Evolutionary conservation across 1,140 invertebrate species (phyloP).

Genomic region (Pinna nobilis): DNA sequence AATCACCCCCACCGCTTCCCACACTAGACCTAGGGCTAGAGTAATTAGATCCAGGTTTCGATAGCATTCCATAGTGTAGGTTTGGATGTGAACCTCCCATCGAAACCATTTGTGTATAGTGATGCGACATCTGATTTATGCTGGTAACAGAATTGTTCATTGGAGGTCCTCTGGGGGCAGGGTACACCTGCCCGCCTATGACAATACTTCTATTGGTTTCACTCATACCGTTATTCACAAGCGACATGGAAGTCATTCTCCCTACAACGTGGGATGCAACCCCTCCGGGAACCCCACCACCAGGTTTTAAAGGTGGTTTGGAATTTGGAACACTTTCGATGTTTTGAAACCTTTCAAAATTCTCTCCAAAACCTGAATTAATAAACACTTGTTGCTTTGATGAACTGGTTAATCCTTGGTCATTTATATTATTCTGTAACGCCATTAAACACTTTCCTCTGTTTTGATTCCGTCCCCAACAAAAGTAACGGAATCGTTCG

Average conservation of each 20-base stretch:
- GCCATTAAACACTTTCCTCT: no score
- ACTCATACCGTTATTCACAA: conserved; percentile 8
- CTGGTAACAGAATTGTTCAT: conserved; percentile 24
- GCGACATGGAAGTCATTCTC: background rate
- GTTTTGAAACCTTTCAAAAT: no score
- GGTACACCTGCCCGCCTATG: conserved; percentile 36
- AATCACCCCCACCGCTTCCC: conserved; percentile 79
- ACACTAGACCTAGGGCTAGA: conserved; percentile 78
- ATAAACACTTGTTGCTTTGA: no score
- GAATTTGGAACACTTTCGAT: no score
- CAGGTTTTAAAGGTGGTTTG: no score
- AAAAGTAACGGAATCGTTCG: no score
- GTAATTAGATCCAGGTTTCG: conserved; percentile 67
- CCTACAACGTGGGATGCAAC: no score
- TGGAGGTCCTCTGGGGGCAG: conserved; percentile 34
- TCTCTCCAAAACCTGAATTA: no score
- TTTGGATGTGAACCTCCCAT: conserved; percentile 7
- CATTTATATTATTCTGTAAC: no score
- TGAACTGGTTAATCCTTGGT: no score
- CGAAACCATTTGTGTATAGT: conserved; percentile 16
- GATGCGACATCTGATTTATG: conserved; percentile 14
- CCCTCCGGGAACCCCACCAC: no score
- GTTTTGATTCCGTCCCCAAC: no score
- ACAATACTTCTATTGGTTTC: conserved; percentile 35
- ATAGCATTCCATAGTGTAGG: conserved; percentile 14